Percentiles rank a stretch among this genome's conserved stretches.
These are phyloP conservation scores for Muscidifurax raptorellus DNA, from an alignment of 1,140 invertebrate species.

Conservation along the genomic window DNA sequence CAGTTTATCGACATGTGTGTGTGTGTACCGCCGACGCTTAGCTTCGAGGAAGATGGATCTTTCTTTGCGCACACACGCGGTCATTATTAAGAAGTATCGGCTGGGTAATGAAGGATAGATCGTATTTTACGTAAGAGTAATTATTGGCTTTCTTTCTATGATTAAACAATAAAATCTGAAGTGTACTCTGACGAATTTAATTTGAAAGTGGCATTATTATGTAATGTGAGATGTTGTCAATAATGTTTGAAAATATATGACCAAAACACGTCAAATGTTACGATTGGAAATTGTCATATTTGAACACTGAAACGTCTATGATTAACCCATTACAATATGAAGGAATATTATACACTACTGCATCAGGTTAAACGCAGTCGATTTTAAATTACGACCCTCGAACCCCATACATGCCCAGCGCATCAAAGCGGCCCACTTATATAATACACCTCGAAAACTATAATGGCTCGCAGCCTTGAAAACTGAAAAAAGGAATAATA, in stretches of 20 bases:
- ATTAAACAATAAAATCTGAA: not conserved
- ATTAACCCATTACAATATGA: not conserved
- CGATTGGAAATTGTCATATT: no score
- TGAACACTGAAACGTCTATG: no score
- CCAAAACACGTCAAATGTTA: no score
- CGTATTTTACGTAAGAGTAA: not conserved
- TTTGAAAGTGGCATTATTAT: no score
- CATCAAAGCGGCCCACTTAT: not conserved
- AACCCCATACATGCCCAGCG: not conserved
- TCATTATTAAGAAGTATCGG: constrained; percentile 15
- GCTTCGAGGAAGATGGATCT: constrained; percentile 19
- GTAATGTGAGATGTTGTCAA: no score
- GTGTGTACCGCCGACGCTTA: not conserved
- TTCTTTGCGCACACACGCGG: not conserved
- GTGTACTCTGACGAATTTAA: no score
- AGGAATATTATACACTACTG: not conserved
- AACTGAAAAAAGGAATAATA: not conserved
- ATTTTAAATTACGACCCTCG: not conserved
- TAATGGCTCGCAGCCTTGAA: not conserved
- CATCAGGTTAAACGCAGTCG: not conserved
- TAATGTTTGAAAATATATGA: no score
- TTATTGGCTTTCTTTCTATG: not conserved
- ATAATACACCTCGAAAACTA: not conserved
- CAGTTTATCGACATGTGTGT: not conserved
- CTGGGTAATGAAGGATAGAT: not conserved